phyloP scores from a whole-genome alignment of 2,113 vertebrate species.

The Elanus axillaris region DNA sequence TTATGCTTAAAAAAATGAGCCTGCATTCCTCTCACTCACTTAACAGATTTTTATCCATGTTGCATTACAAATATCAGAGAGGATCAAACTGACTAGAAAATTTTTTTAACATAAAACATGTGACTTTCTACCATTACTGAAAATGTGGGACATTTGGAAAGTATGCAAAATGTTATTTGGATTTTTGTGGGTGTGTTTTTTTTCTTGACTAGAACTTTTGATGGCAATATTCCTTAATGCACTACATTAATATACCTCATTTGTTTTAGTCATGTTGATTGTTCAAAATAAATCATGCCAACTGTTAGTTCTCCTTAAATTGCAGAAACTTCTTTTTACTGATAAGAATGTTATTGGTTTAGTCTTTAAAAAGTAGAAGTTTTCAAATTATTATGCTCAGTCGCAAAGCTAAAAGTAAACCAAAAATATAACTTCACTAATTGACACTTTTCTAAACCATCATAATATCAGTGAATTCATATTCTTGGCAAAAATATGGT shows the following conservation, averaged over 20 bases:
- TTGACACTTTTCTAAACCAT: background rate
- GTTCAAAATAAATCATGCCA: background rate
- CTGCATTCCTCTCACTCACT: conserved; percentile 37
- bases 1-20: conserved; percentile 31
- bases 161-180: background rate
- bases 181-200: background rate
- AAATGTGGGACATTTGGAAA: conserved; percentile 13
- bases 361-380: background rate
- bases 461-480: background rate
- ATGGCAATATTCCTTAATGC: conserved; percentile 16
- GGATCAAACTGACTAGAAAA: conserved; percentile 69
- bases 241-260: background rate
- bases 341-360: background rate
- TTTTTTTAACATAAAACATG: background rate
- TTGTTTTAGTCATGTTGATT: background rate
- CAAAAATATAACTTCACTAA: background rate
- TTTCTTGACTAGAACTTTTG: background rate
- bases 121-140: background rate
- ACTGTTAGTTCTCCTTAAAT: background rate
- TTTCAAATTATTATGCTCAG: background rate
- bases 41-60: conserved; percentile 3
- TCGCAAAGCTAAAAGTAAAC: background rate
- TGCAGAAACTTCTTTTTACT: background rate
- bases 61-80: conserved; percentile 37
- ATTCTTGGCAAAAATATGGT: background rate